phyloP scores from a whole-genome alignment of 2,113 vertebrate species.

The Thinocorus orbignyianus region DNA sequence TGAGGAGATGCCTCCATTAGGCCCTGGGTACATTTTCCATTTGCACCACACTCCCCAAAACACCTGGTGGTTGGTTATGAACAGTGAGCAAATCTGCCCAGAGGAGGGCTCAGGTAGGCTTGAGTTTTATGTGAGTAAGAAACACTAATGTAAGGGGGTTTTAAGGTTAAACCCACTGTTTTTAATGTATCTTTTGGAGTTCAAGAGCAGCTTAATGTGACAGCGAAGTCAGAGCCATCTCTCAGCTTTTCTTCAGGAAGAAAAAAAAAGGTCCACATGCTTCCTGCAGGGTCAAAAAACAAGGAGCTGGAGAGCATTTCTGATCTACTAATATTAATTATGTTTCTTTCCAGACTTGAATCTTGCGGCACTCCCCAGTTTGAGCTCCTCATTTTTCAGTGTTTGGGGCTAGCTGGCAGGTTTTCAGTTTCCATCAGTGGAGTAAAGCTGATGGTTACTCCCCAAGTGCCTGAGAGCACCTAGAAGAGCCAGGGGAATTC shows the following conservation, averaged over 20 bases:
- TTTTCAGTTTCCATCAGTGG: slow-evolving; percentile 29
- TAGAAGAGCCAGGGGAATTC: not conserved
- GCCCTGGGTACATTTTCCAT: not conserved
- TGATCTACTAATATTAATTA: not conserved
- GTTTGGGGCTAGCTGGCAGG: slow-evolving; percentile 24
- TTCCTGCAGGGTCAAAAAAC: not conserved
- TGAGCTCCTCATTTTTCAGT: slow-evolving; percentile 28
- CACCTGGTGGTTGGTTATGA: not conserved
- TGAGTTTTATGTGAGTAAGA: not conserved
- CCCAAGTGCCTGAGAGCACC: not conserved
- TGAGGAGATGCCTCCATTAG: not conserved
- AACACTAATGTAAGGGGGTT: accelerated
- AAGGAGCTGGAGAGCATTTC: not conserved
- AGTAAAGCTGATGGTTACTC: not conserved
- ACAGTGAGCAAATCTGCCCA: not conserved
- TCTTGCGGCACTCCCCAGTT: not conserved
- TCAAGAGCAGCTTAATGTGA: not conserved
- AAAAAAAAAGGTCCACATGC: not conserved
- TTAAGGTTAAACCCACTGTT: not conserved
- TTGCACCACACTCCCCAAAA: not conserved
- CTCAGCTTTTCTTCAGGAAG: not conserved
- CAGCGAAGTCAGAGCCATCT: not conserved
- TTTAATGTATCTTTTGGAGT: not conserved
- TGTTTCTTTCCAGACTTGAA: not conserved
- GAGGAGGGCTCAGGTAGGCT: not conserved